Percentiles rank a stretch among this genome's conserved stretches.
Evolutionary conservation across 2,797 vertebrate species (phyloP).

Genomic region (Clarias fuscus): DNA sequence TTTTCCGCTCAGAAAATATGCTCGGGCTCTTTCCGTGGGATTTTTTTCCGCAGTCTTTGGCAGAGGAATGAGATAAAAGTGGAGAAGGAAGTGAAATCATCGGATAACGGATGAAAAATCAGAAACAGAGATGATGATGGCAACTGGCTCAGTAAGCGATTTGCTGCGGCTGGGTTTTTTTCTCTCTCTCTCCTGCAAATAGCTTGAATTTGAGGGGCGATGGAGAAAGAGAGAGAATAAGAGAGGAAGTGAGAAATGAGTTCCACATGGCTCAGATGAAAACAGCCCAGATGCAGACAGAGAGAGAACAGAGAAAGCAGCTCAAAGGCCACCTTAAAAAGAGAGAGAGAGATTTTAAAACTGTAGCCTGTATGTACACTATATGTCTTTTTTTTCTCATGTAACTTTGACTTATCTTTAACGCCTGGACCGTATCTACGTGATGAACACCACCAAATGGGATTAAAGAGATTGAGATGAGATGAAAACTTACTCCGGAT

Average conservation of each 20-base stretch:
- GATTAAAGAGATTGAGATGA: background rate
- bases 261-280: conserved; percentile 77
- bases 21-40: conserved; percentile 68
- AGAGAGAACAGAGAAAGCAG: conserved; percentile 38
- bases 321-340: background rate
- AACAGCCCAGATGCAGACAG: conserved; percentile 42
- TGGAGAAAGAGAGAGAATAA: conserved; percentile 54
- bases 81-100: conserved; percentile 59
- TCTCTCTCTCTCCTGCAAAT: conserved; percentile 31
- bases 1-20: conserved; percentile 69
- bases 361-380: background rate
- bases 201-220: conserved; percentile 57
- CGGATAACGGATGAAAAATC: conserved; percentile 63
- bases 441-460: background rate
- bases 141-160: conserved; percentile 49
- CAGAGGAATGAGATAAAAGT: conserved; percentile 76
- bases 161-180: conserved; percentile 55
- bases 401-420: background rate
- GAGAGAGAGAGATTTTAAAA: background rate
- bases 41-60: conserved; percentile 47
- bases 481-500: background rate
- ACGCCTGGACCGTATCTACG: background rate
- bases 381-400: background rate
- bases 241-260: conserved; percentile 72
- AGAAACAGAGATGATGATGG: conserved; percentile 65